Evolutionary conservation across 2,797 vertebrate genomes (phyloP).

Genomic region (Lerista edwardsae): DNA sequence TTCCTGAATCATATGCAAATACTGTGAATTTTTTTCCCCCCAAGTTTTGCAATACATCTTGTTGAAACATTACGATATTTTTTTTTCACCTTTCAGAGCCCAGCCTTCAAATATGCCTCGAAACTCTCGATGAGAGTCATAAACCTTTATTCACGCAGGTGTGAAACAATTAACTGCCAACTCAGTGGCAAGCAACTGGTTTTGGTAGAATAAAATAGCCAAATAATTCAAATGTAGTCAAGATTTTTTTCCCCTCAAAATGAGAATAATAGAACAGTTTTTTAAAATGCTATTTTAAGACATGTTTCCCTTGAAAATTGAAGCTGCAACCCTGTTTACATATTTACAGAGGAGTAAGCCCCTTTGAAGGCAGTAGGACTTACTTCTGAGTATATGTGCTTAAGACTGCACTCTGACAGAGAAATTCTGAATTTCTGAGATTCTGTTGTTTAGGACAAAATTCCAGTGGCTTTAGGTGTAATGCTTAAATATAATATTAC

Average conservation of each 20-base stretch:
- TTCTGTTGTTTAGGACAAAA: slow-evolving; percentile 22
- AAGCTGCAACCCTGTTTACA: neutral
- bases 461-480: slow-evolving; percentile 41
- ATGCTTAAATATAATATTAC: slow-evolving; percentile 18
- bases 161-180: slow-evolving; percentile 61
- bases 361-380: no score
- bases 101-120: slow-evolving; percentile 38
- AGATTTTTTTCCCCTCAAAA: slow-evolving; percentile 9
- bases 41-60: slow-evolving; percentile 72
- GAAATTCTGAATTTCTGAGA: neutral
- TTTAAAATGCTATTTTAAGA: neutral
- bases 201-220: slow-evolving; percentile 20
- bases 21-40: slow-evolving; percentile 67
- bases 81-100: slow-evolving; percentile 58
- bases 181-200: slow-evolving; percentile 23
- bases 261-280: slow-evolving; percentile 40
- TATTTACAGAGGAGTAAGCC: no score
- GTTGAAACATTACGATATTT: slow-evolving; percentile 66
- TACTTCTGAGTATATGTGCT: no score
- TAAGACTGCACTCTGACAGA: no score
- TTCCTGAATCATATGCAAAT: slow-evolving; percentile 83
- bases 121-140: slow-evolving; percentile 38
- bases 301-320: slow-evolving; percentile 35
- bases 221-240: slow-evolving; percentile 52
- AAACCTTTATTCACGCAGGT: slow-evolving; percentile 57